Evolutionary conservation across 1,140 invertebrate species (phyloP).

Genomic region (Sipha flava): DNA sequence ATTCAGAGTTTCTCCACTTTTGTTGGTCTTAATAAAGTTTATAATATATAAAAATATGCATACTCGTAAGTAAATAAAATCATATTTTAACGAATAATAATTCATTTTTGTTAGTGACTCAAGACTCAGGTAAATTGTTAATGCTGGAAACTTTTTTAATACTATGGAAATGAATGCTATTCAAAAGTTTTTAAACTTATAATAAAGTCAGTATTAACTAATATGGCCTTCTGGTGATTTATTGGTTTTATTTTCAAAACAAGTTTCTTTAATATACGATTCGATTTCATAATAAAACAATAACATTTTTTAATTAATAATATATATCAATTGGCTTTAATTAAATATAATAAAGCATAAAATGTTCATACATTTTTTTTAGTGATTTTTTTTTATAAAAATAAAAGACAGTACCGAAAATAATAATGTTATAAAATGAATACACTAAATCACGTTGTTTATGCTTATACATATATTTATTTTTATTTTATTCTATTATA

Average conservation of each 20-base stretch:
- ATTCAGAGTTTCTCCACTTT: conserved; percentile 19
- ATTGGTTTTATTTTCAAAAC: background rate
- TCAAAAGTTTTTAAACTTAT: conserved; percentile 21
- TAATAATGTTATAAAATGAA: background rate
- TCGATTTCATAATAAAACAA: background rate
- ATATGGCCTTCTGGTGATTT: conserved; percentile 11
- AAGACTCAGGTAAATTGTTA: conserved; percentile 24
- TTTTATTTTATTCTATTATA: no score
- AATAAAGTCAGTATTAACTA: conserved; percentile 22
- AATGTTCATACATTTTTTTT: background rate
- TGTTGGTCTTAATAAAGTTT: conserved; percentile 27
- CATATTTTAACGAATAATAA: conserved; percentile 28
- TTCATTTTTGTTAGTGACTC: conserved; percentile 18
- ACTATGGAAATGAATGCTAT: conserved; percentile 24
- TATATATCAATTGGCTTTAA: background rate
- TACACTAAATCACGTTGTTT: background rate
- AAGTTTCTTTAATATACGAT: background rate
- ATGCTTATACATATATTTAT: no score
- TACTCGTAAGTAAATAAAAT: conserved; percentile 31
- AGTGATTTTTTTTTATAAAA: background rate
- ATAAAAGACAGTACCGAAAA: background rate
- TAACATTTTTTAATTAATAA: background rate
- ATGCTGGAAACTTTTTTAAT: conserved; percentile 28
- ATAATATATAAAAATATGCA: conserved; percentile 24
- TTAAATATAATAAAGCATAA: background rate